Evolutionary conservation across 2,888 invertebrate species (phyloP).

Genomic region (Chouioia cunea): DNA sequence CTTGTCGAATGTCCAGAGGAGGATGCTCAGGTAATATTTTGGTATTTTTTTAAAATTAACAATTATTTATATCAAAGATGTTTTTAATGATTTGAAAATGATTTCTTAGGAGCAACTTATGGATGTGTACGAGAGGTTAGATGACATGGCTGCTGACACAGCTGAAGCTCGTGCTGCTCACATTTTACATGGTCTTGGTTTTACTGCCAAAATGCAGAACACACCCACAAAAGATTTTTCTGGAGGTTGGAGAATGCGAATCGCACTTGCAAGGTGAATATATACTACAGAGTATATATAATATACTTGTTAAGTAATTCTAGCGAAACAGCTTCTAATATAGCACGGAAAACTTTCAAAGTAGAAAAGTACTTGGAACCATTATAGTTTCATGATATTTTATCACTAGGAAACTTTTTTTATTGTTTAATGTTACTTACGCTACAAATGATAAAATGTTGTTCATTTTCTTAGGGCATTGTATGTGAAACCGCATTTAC

Average conservation of each 20-base stretch:
- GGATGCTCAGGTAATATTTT: conserved; percentile 73
- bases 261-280: conserved; percentile 84
- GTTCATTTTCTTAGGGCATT: conserved; percentile 80
- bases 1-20: conserved; percentile 85
- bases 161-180: conserved; percentile 95
- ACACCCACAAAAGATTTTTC: conserved; percentile 90
- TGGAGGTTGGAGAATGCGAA: conserved; percentile 99
- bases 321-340: too few relatives aligned
- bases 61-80: not conserved
- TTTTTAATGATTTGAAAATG: too few relatives aligned
- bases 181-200: conserved; percentile 97
- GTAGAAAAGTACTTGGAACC: too few relatives aligned
- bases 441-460: conserved; percentile 55
- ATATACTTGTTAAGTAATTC: too few relatives aligned
- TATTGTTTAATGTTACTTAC: conserved; percentile 52
- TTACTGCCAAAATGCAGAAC: conserved; percentile 87
- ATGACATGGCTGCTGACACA: conserved; percentile 95
- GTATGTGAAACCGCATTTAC: conserved; percentile 96
- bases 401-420: conserved; percentile 7
- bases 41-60: not conserved
- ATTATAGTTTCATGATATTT: conserved; percentile 1
- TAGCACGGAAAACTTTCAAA: too few relatives aligned
- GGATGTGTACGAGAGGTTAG: conserved; percentile 97
- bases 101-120: conserved; percentile 88
- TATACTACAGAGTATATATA: not conserved